Percentiles rank a stretch among this genome's conserved stretches.
Evolutionary conservation across 1,140 invertebrate genomes (phyloP).

Genomic region (Lasioglossum baleicum): DNA sequence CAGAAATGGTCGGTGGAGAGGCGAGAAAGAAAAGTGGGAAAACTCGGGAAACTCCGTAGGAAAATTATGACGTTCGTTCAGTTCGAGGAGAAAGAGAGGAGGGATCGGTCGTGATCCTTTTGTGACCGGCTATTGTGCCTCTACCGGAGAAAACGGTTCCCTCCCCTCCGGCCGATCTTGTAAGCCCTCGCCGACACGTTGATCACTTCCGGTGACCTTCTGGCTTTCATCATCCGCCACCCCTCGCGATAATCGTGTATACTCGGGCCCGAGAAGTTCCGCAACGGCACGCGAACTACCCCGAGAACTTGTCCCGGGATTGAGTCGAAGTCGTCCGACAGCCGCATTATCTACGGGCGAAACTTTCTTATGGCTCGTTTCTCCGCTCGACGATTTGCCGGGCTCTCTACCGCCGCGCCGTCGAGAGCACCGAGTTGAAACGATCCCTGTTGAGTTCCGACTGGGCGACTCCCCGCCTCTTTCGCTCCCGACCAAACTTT

Average conservation of each 20-base stretch:
- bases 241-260: conserved; percentile 41
- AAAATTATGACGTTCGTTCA: conserved; percentile 55
- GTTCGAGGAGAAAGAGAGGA: neutral
- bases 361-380: conserved; percentile 43
- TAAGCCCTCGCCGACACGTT: conserved; percentile 36
- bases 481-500: too few relatives aligned
- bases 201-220: conserved; percentile 45
- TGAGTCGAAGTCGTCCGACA: conserved; percentile 11
- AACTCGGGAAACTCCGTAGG: conserved; percentile 16
- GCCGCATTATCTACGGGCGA: conserved; percentile 32
- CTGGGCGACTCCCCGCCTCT: too few relatives aligned
- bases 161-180: neutral
- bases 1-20: neutral
- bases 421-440: neutral
- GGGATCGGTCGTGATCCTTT: conserved; percentile 47
- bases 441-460: neutral
- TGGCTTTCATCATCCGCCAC: neutral
- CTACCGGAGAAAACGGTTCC: conserved; percentile 25
- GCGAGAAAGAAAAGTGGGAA: conserved; percentile 5
- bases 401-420: neutral
- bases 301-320: neutral
- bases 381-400: conserved; percentile 18
- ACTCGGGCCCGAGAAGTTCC: neutral
- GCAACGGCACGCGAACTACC: neutral
- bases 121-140: conserved; percentile 50